phyloP scores from a whole-genome alignment of 2,888 invertebrate genomes.

The Chymomyza fuscimana region DNA sequence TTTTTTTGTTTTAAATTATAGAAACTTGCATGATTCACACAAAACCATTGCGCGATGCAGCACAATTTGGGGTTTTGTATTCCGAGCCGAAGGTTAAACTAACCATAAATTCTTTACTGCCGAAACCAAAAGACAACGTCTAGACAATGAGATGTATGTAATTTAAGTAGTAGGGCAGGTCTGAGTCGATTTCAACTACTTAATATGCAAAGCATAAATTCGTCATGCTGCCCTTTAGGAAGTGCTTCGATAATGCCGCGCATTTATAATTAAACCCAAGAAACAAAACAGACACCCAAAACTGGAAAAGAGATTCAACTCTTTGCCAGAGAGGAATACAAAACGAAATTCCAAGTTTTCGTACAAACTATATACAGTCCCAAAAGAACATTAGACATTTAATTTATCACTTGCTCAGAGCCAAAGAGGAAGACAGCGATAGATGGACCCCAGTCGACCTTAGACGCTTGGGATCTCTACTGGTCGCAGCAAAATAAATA shows the following conservation, averaged over 20 bases:
- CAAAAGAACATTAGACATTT: conserved; percentile 52
- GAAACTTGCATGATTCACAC: neutral
- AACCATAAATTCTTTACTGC: neutral
- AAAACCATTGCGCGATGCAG: neutral
- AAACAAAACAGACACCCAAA: conserved; percentile 20
- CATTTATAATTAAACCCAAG: conserved; percentile 39
- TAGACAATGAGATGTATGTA: conserved; percentile 31
- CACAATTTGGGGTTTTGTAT: neutral
- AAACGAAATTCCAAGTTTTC: neutral
- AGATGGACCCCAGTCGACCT: neutral
- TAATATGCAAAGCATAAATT: neutral
- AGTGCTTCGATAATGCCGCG: conserved; percentile 11
- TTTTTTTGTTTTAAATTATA: too few species aligned
- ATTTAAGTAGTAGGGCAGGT: neutral
- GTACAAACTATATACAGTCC: neutral
- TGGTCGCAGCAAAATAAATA: neutral
- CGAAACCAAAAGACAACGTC: conserved; percentile 16
- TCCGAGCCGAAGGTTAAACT: neutral
- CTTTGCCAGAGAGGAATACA: neutral
- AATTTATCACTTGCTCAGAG: conserved; percentile 56
- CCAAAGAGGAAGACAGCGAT: neutral
- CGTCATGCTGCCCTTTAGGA: conserved; percentile 12
- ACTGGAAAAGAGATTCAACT: neutral
- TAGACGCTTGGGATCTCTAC: neutral
- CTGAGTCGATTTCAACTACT: neutral